These are phyloP conservation scores for Octodon degus DNA, from an alignment of 2,113 vertebrate species.

Conservation along the genomic window DNA sequence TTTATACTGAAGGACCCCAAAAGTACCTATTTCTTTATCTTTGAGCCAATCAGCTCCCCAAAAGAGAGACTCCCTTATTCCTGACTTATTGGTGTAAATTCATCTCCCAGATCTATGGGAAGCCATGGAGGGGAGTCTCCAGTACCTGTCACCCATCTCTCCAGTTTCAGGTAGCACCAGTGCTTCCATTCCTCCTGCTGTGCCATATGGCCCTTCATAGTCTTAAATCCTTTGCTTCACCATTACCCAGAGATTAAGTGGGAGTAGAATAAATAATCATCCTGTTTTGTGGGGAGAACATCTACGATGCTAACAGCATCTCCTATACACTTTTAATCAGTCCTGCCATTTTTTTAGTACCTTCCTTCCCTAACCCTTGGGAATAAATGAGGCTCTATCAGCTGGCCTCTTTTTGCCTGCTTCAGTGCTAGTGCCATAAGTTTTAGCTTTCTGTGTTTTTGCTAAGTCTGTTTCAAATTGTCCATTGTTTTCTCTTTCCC, in stretches of 20 bases:
- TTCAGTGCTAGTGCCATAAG: not conserved
- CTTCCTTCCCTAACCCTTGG: not conserved
- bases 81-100: not conserved
- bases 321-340: not conserved
- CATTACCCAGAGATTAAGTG: not conserved
- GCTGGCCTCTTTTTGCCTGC: not conserved
- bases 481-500: not conserved
- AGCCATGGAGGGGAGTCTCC: not conserved
- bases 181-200: not conserved
- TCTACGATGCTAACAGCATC: not conserved
- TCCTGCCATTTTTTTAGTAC: not conserved
- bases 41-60: not conserved
- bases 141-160: not conserved
- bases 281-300: not conserved
- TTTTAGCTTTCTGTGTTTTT: conserved; percentile 36
- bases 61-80: not conserved
- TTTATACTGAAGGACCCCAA: not conserved
- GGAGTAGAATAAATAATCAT: not conserved
- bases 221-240: not conserved
- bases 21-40: not conserved
- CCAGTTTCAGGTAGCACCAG: not conserved
- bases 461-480: not conserved
- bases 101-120: not conserved
- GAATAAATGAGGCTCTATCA: not conserved
- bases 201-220: not conserved